A percentile compares a stretch with the other conserved stretches of the same genome.
phyloP scores from a whole-genome alignment of 2,888 invertebrate species.

The Noctuana brunneofusca region DNA sequence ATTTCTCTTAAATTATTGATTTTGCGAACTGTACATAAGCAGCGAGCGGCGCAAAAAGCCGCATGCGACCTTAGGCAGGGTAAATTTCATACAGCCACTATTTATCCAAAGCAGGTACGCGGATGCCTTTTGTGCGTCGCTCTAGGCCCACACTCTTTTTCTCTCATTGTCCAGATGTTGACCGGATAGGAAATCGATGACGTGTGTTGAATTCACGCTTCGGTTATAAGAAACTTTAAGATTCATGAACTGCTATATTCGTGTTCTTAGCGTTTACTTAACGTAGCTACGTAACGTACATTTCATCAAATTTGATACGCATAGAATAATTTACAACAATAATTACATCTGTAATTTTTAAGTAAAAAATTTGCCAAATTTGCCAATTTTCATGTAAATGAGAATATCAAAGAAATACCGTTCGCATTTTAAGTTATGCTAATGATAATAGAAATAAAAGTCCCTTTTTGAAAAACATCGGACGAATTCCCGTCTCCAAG shows the following conservation, averaged over 20 bases:
- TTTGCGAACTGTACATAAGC: slow-evolving; percentile 47
- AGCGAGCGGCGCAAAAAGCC: slow-evolving; percentile 42
- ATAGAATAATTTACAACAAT: slow-evolving; percentile 16
- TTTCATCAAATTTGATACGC: too few species aligned
- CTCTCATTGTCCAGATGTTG: slow-evolving; percentile 61
- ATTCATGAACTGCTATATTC: neutral
- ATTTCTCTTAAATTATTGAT: slow-evolving; percentile 8
- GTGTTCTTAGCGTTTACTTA: neutral
- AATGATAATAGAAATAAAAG: slow-evolving; percentile 54
- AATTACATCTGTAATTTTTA: slow-evolving; percentile 21
- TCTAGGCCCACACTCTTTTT: slow-evolving; percentile 54
- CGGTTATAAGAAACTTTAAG: slow-evolving; percentile 35
- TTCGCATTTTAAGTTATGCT: slow-evolving; percentile 56
- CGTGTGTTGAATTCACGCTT: slow-evolving; percentile 52
- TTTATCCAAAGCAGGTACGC: slow-evolving; percentile 55
- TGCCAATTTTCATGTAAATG: slow-evolving; percentile 52
- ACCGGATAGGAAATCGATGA: slow-evolving; percentile 62
- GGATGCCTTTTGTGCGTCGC: slow-evolving; percentile 55
- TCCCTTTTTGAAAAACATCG: slow-evolving; percentile 49
- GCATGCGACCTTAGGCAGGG: slow-evolving; percentile 35
- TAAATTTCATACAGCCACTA: slow-evolving; percentile 50
- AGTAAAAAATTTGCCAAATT: slow-evolving; percentile 48
- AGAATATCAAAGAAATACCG: slow-evolving; percentile 55
- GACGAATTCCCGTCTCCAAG: slow-evolving; percentile 42
- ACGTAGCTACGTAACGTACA: too few species aligned